Percentiles rank a stretch among this genome's conserved stretches.
phyloP scores from a whole-genome alignment of 2,113 vertebrate species.

The Nansenia antarctica region DNA sequence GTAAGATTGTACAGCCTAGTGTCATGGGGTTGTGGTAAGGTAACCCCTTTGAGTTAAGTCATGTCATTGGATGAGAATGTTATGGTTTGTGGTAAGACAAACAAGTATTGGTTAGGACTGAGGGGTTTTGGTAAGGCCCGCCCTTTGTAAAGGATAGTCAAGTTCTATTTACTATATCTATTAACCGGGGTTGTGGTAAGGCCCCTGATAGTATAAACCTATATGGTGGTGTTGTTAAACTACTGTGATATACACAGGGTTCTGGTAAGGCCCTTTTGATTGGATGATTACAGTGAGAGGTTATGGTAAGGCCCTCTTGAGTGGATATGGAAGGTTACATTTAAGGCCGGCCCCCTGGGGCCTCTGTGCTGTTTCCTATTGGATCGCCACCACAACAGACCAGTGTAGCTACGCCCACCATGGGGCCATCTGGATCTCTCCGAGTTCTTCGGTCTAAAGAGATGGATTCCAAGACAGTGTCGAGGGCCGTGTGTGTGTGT shows the following conservation, averaged over 20 bases:
- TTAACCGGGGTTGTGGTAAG: conserved; percentile 67
- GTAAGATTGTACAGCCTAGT: neutral
- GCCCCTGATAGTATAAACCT: conserved; percentile 37
- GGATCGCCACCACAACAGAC: conserved; percentile 37
- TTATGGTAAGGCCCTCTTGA: conserved; percentile 44
- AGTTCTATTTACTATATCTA: conserved; percentile 33
- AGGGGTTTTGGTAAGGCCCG: conserved; percentile 75
- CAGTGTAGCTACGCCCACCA: conserved; percentile 54
- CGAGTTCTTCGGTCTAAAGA: conserved; percentile 38
- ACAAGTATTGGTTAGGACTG: conserved; percentile 32
- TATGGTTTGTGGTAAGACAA: conserved; percentile 20
- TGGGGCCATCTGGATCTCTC: conserved; percentile 38
- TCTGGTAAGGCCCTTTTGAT: conserved; percentile 29
- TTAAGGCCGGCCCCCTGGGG: conserved; percentile 23
- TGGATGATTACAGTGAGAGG: conserved; percentile 24
- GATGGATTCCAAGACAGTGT: conserved; percentile 31
- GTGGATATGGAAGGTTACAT: conserved; percentile 11
- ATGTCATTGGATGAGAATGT: neutral
- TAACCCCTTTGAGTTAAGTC: conserved; percentile 18
- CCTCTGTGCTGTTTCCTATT: conserved; percentile 10
- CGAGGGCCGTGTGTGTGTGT: conserved; percentile 13
- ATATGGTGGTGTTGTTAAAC: conserved; percentile 30
- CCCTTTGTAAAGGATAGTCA: conserved; percentile 33
- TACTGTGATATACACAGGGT: conserved; percentile 3
- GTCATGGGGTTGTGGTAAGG: conserved; percentile 29